Evolutionary conservation across 2,888 invertebrate species (phyloP).

Genomic region (Diadegma fenestrale): DNA sequence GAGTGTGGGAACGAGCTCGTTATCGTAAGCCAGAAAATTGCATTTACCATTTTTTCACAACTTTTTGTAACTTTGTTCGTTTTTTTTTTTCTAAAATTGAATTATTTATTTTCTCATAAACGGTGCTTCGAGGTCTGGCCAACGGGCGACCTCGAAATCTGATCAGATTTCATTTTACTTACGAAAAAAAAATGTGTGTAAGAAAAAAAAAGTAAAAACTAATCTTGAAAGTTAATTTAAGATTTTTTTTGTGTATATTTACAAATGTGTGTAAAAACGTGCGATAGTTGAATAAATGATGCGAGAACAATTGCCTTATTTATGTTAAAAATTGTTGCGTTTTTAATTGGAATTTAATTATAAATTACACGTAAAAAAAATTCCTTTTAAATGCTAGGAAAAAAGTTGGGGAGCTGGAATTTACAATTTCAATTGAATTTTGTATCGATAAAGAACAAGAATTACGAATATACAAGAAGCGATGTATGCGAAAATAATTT

Average conservation of each 20-base stretch:
- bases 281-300: not conserved
- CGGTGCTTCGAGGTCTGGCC: not conserved
- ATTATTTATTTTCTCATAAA: not conserved
- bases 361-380: not conserved
- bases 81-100: not conserved
- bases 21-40: not conserved
- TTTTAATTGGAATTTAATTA: not conserved
- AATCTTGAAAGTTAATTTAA: not conserved
- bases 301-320: not conserved
- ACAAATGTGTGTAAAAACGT: conserved; percentile 2
- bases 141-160: not conserved
- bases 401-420: not conserved
- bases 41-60: not conserved
- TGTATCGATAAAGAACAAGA: conserved; percentile 75
- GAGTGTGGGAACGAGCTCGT: not conserved
- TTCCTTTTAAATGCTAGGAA: no score
- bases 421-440: conserved; percentile 78
- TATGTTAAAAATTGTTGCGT: not conserved
- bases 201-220: not conserved
- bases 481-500: conserved; percentile 79
- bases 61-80: not conserved
- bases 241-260: not conserved
- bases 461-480: conserved; percentile 74
- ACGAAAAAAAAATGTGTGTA: not conserved
- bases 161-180: not conserved